These are phyloP conservation scores for Porites australiensis DNA, from an alignment of 64 coral and sea anemone species.

Conservation along the genomic window DNA sequence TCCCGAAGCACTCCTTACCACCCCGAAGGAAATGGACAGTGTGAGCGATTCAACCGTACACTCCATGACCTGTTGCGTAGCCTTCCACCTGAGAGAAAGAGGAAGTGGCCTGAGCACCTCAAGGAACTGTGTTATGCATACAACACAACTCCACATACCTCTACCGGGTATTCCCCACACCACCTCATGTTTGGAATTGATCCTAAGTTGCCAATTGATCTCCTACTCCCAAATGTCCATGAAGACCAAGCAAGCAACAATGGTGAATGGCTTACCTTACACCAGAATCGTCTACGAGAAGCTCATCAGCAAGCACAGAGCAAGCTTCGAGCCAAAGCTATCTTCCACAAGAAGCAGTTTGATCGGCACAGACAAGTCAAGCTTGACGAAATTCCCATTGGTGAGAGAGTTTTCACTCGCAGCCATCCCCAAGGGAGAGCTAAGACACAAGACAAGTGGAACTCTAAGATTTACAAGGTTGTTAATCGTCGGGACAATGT, in stretches of 20 bases:
- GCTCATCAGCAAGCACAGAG: constrained; percentile 30
- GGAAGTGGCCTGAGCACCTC: constrained; percentile 5
- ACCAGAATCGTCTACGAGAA: constrained; percentile 39
- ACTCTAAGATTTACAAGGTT: constrained; percentile 63
- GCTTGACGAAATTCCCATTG: not conserved
- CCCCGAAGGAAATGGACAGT: constrained; percentile 43
- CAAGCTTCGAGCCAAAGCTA: constrained; percentile 25
- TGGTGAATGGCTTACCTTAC: constrained; percentile 22
- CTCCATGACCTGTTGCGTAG: not conserved
- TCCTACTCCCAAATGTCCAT: not conserved
- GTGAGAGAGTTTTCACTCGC: constrained; percentile 33
- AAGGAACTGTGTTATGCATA: constrained; percentile 37
- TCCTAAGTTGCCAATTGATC: constrained; percentile 9
- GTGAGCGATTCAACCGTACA: constrained; percentile 22
- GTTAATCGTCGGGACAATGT: constrained; percentile 44
- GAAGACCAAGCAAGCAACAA: not conserved
- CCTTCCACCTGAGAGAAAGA: constrained; percentile 19
- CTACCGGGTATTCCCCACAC: constrained; percentile 52
- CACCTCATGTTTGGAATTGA: constrained; percentile 51
- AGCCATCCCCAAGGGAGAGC: constrained; percentile 29
- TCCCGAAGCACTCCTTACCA: constrained; percentile 39
- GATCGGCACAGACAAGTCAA: constrained; percentile 26
- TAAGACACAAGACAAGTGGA: constrained; percentile 66
- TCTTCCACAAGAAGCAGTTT: constrained; percentile 25
- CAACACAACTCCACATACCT: constrained; percentile 45